Evolutionary conservation across 2,113 vertebrate genomes (phyloP), one percentile per base, ranked within the genome.

Genomic region (Brachionichthys hirsutus): DNA sequence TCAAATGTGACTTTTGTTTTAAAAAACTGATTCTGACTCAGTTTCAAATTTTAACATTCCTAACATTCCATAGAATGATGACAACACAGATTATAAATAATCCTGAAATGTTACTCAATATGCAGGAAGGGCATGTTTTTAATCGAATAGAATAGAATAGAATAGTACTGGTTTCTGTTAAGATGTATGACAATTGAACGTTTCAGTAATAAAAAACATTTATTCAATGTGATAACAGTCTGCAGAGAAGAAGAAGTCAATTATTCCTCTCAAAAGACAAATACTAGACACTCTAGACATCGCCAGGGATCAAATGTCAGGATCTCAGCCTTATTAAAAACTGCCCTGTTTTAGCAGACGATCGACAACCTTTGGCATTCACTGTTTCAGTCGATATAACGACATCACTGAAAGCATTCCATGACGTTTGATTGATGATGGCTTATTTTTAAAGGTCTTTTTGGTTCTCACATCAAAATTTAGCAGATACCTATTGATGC

Each of bases 321-420:
- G 30, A 60, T 40, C 42, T 38, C 35, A 4, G 54, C 13, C 59
- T 60, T 43, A 67, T 71, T 75, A 67, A 56, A 52, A 61, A 1
- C 9, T 30, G 49, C 46, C 41, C 67, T 53, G 15, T 56, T 68
- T 68, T 43, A 12, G 18, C 46, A 68, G 63, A 40, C 15, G 10
- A 71, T 47, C 6, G 15, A 61, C 22, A 42, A 38, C 2, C 40
- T 36, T 44, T 41, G 38, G 20, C 68, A 24, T 68, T 48, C 14
- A 36, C n/a, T 4, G 9, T 62, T 79, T 67, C 54, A 55, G 8
- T 59, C 53, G 43, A 42, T 62, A 24, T 49, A 53, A 56, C 22
- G 49, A 11, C 5, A 30, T 30, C 24, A 30, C 24, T 30, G 24
- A 30, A 30, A 1, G 24, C 41, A 4, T 34, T 22, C 36, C 22